Conservation (phyloP, 2,888 invertebrate species). For the Cheilosia grossa region DNA sequence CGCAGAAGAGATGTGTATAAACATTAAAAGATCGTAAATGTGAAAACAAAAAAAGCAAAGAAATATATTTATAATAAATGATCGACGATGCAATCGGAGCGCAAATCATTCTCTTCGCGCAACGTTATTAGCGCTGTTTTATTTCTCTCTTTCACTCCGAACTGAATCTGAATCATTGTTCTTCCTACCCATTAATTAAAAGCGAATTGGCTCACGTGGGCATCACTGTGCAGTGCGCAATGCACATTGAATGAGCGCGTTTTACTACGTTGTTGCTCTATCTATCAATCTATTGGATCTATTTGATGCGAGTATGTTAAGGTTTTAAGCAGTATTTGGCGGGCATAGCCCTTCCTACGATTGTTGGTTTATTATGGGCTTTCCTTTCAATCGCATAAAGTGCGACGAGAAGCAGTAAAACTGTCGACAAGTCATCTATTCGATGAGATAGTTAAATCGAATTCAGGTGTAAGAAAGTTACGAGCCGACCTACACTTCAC, state of each 20-base stretch:
- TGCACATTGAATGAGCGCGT: constrained; percentile 44
- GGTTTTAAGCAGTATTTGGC: constrained; percentile 39
- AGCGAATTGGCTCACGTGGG: constrained; percentile 70
- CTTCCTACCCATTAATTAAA: constrained; percentile 74
- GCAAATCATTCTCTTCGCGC: constrained; percentile 45
- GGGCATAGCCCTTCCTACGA: neutral
- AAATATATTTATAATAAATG: constrained; percentile 35
- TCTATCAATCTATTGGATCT: constrained; percentile 57
- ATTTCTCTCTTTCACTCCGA: constrained; percentile 34
- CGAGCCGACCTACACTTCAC: constrained; percentile 16
- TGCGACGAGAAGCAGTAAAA: constrained; percentile 28
- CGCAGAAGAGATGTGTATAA: constrained; percentile 18
- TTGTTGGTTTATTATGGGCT: constrained; percentile 16
- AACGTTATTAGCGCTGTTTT: constrained; percentile 67
- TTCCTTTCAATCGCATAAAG: constrained; percentile 28
- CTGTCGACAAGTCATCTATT: constrained; percentile 51
- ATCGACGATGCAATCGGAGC: constrained; percentile 58
- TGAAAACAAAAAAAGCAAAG: constrained; percentile 9
- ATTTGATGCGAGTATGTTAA: constrained; percentile 32
- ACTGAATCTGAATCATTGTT: constrained; percentile 61
- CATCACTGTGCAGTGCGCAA: constrained; percentile 32
- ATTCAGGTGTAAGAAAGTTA: constrained; percentile 57
- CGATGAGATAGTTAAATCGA: constrained; percentile 39
- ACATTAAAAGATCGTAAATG: constrained; percentile 27
- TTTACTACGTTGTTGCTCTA: constrained; percentile 28